Percentiles rank a stretch among this genome's conserved stretches.
These are phyloP conservation scores for Drosophila rufa DNA, from an alignment of 1,140 invertebrate species.

Conservation along the genomic window DNA sequence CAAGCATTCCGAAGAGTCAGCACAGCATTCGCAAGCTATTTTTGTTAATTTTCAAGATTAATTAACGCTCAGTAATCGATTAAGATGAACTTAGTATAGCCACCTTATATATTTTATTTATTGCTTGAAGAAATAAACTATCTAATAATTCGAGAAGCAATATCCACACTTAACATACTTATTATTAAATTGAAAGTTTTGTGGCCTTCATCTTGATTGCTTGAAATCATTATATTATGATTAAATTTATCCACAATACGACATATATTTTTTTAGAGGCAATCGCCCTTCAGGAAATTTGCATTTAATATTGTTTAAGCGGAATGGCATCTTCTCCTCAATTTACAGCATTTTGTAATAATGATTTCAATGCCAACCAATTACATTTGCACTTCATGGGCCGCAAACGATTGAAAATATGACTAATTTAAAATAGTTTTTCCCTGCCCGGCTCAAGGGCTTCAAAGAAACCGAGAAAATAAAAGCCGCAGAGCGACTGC, in stretches of 20 bases:
- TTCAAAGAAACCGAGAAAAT: slow-evolving; percentile 47
- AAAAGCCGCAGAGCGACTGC: slow-evolving; percentile 39
- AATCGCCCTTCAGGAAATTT: too few species aligned
- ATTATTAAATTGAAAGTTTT: too few species aligned
- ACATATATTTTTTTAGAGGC: too few species aligned
- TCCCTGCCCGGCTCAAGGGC: slow-evolving; percentile 16
- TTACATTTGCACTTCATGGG: not conserved
- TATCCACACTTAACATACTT: too few species aligned
- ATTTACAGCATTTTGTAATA: not conserved
- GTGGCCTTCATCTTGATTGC: too few species aligned
- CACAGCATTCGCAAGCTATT: not conserved
- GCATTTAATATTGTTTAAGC: not conserved
- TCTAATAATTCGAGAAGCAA: too few species aligned
- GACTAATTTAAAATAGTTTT: slow-evolving; percentile 19
- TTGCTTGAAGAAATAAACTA: not conserved
- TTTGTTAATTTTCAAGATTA: slow-evolving; percentile 6
- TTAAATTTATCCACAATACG: too few species aligned
- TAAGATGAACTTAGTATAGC: not conserved
- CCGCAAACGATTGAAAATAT: slow-evolving; percentile 30
- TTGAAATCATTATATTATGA: too few species aligned
- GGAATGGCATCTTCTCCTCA: too few species aligned
- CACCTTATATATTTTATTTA: not conserved
- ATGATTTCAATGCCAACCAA: slow-evolving; percentile 3
- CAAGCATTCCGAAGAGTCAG: not conserved
- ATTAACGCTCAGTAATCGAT: not conserved